Evolutionary conservation across 2,113 vertebrate species (phyloP).

Genomic region (Melanocharis versteri): DNA sequence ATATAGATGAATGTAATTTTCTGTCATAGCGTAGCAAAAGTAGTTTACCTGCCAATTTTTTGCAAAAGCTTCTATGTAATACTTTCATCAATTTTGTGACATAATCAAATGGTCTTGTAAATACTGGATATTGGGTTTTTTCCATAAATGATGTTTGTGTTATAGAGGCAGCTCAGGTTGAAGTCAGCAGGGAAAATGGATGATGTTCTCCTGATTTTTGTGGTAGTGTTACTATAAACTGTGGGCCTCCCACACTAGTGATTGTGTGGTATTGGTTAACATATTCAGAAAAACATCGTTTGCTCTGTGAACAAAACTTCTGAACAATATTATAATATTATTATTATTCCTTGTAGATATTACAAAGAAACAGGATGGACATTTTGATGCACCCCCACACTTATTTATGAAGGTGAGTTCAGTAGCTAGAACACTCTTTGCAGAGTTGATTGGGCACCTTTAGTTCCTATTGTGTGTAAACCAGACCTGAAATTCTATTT

Average conservation of each 20-base stretch:
- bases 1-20: neutral
- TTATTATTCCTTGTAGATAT: conserved; percentile 81
- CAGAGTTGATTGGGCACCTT: conserved; percentile 10
- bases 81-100: neutral
- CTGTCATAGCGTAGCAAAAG: neutral
- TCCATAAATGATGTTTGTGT: neutral
- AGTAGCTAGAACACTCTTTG: conserved; percentile 3
- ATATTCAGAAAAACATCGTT: neutral
- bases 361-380: conserved; percentile 91
- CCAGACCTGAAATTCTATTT: neutral
- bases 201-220: neutral
- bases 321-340: neutral
- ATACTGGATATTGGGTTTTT: neutral
- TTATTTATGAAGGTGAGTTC: conserved; percentile 91
- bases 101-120: neutral
- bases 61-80: neutral
- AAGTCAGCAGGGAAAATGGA: neutral
- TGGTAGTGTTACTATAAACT: neutral
- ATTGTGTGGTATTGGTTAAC: neutral
- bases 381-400: conserved; percentile 87
- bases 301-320: conserved; percentile 36
- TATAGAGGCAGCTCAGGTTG: neutral
- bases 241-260: neutral
- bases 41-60: neutral
- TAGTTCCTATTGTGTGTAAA: neutral